Evolutionary conservation across 2,888 invertebrate genomes (phyloP).

Genomic region (Campopleginae sp.): DNA sequence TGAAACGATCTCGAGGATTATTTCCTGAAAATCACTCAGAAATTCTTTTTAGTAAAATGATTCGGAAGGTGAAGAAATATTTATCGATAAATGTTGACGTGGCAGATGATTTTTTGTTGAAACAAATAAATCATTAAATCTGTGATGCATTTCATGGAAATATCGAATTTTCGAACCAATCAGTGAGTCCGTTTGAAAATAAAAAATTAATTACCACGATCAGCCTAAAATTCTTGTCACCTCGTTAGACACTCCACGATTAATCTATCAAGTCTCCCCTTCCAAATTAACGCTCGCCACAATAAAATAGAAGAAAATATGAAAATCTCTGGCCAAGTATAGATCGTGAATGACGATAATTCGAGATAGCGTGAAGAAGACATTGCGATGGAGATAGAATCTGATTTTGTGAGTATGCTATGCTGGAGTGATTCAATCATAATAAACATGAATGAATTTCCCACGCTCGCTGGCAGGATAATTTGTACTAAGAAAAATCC

Average conservation of each 20-base stretch:
- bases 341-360: not conserved
- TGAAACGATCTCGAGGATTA: not conserved
- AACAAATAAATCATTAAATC: not conserved
- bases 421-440: slow-evolving; percentile 16
- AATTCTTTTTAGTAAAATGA: not conserved
- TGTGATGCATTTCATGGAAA: not conserved
- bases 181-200: slow-evolving; percentile 18
- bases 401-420: not conserved
- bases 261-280: slow-evolving; percentile 15
- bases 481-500: not conserved
- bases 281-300: not conserved
- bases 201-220: slow-evolving; percentile 8
- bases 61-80: not conserved
- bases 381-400: slow-evolving; percentile 31
- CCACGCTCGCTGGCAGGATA: slow-evolving; percentile 52
- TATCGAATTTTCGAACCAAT: slow-evolving; percentile 6
- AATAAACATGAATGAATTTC: slow-evolving; percentile 48
- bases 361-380: not conserved
- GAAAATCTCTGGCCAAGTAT: not conserved
- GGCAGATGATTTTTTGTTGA: not conserved
- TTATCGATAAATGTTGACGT: not conserved
- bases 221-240: slow-evolving; percentile 10
- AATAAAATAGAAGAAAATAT: slow-evolving; percentile 17
- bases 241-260: slow-evolving; percentile 15
- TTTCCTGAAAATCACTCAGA: not conserved